These are phyloP conservation scores for Pseudococcus viburni DNA, from an alignment of 2,888 invertebrate species.

Conservation along the genomic window DNA sequence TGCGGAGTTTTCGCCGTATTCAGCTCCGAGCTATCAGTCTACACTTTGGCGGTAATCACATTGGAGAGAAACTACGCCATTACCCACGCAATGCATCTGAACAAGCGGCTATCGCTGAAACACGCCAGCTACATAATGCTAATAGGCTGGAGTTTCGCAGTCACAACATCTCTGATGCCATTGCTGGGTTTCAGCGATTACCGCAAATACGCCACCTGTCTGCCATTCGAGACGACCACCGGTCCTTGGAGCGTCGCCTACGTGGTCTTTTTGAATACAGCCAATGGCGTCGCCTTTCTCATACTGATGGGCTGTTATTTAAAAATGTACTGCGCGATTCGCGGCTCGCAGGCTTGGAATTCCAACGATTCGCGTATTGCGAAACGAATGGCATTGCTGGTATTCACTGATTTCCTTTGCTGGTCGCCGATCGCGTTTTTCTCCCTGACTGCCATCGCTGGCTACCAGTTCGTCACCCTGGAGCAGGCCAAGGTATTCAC, in stretches of 20 bases:
- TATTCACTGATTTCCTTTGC: constrained; percentile 97
- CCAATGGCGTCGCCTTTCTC: constrained; percentile 94
- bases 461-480: constrained; percentile 89
- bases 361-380: constrained; percentile 97
- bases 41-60: constrained; percentile 95
- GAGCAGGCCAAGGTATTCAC: constrained; percentile 96
- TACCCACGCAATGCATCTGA: constrained; percentile 97
- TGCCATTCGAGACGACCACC: constrained; percentile 92
- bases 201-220: constrained; percentile 95
- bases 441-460: constrained; percentile 93
- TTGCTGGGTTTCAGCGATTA: constrained; percentile 94
- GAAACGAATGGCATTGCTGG: constrained; percentile 95
- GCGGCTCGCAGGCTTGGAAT: constrained; percentile 97
- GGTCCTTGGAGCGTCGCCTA: constrained; percentile 86
- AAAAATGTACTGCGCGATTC: constrained; percentile 97
- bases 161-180: constrained; percentile 89
- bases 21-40: constrained; percentile 94
- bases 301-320: constrained; percentile 96
- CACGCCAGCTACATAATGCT: constrained; percentile 94
- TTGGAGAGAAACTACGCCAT: constrained; percentile 96
- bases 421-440: constrained; percentile 99
- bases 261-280: constrained; percentile 89
- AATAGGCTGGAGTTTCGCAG: constrained; percentile 91
- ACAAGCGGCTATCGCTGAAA: constrained; percentile 87
- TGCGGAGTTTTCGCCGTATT: constrained; percentile 96